Evolutionary conservation across 2,797 vertebrate species (phyloP).

Genomic region (Poecilia wingei): DNA sequence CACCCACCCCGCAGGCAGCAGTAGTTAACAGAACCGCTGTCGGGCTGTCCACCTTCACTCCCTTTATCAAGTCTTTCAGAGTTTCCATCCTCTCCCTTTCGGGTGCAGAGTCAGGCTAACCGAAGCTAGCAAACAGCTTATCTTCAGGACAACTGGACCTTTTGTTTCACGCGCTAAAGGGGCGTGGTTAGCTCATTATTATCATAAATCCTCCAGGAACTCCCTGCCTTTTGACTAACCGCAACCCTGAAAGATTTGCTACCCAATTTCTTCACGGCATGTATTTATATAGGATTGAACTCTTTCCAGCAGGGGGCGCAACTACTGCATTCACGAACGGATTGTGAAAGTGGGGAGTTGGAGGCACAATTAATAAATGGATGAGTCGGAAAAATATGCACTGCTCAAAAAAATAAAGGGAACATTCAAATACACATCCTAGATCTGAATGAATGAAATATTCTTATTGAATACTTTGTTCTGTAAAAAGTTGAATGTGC

Average conservation of each 20-base stretch:
- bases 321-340: background rate
- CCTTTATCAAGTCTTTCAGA: background rate
- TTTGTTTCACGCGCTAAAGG: background rate
- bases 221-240: background rate
- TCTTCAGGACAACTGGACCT: no score
- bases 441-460: no score
- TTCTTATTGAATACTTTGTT: no score
- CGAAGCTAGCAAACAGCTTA: background rate
- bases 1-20: conserved; percentile 28
- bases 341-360: background rate
- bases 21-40: conserved; percentile 13
- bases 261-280: background rate
- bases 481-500: no score
- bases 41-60: conserved; percentile 9
- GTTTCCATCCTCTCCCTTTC: conserved; percentile 25
- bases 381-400: background rate
- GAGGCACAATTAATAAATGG: background rate
- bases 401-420: no score
- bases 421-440: no score
- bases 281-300: no score
- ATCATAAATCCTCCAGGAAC: background rate
- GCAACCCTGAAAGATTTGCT: background rate
- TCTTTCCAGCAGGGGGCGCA: conserved; percentile 5
- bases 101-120: background rate
- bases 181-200: background rate